phyloP scores from a whole-genome alignment of 2,113 vertebrate species.

The Tupaia chinensis region DNA sequence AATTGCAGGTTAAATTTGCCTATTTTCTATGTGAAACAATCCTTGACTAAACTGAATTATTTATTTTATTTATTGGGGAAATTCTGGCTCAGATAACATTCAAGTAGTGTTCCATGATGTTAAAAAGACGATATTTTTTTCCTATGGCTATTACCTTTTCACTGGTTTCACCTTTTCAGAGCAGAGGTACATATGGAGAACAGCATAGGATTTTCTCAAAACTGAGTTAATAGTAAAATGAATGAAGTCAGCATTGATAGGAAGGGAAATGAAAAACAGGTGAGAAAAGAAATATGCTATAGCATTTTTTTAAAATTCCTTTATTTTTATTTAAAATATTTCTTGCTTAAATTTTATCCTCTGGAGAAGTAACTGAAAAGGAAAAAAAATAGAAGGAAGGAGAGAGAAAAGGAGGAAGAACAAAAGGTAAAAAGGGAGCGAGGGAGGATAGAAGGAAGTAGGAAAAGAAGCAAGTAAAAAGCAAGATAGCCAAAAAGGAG shows the following conservation, averaged over 20 bases:
- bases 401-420: not conserved
- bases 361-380: not conserved
- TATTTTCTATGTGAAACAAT: constrained; percentile 28
- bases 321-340: constrained; percentile 9
- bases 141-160: not conserved
- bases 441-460: rapidly evolving
- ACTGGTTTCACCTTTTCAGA: not conserved
- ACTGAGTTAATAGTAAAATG: not conserved
- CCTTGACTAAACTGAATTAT: constrained; percentile 37
- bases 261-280: constrained; percentile 6
- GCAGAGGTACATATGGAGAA: not conserved
- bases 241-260: not conserved
- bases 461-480: not conserved
- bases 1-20: constrained; percentile 13
- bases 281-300: not conserved
- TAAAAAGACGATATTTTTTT: not conserved
- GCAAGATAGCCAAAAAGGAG: not conserved
- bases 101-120: not conserved
- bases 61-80: constrained; percentile 22
- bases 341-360: not conserved
- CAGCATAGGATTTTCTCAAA: not conserved
- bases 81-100: not conserved
- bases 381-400: not conserved
- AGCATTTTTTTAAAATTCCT: not conserved
- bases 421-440: rapidly evolving